These are phyloP conservation scores for Xenotilapia longispinis DNA, from an alignment of 2,113 vertebrate genomes.

Conservation along the genomic window DNA sequence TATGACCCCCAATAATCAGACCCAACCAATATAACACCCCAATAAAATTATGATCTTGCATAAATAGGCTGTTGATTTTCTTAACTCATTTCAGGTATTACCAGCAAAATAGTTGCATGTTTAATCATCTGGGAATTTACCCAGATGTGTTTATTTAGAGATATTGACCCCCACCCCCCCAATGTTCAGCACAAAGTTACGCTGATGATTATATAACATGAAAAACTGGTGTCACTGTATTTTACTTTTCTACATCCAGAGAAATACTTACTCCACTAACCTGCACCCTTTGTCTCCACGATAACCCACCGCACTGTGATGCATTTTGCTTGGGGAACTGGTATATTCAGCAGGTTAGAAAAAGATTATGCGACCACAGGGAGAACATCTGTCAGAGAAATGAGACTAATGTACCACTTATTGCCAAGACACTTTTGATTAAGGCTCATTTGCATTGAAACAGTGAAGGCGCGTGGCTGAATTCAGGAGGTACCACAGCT, in stretches of 20 bases:
- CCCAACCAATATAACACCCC: too few species aligned
- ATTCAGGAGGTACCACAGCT: neutral
- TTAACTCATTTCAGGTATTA: too few species aligned
- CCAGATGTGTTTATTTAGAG: neutral
- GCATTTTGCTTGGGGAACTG: neutral
- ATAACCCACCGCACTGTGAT: neutral
- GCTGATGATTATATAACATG: neutral
- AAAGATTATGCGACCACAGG: neutral
- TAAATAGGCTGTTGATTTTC: too few species aligned
- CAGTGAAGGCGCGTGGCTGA: neutral
- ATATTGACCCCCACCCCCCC: neutral
- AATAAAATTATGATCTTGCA: too few species aligned
- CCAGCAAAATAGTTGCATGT: neutral
- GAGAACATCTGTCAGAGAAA: neutral
- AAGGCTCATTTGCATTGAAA: neutral
- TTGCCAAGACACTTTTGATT: neutral
- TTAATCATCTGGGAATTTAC: neutral
- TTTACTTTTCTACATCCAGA: neutral
- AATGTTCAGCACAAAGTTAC: neutral
- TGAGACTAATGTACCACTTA: neutral
- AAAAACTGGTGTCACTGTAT: neutral
- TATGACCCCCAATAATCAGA: neutral
- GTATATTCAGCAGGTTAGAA: neutral
- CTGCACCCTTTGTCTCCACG: neutral
- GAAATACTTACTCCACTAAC: neutral